Evolutionary conservation across 2,797 vertebrate genomes (phyloP).

Genomic region (Leptatherina wallacei): DNA sequence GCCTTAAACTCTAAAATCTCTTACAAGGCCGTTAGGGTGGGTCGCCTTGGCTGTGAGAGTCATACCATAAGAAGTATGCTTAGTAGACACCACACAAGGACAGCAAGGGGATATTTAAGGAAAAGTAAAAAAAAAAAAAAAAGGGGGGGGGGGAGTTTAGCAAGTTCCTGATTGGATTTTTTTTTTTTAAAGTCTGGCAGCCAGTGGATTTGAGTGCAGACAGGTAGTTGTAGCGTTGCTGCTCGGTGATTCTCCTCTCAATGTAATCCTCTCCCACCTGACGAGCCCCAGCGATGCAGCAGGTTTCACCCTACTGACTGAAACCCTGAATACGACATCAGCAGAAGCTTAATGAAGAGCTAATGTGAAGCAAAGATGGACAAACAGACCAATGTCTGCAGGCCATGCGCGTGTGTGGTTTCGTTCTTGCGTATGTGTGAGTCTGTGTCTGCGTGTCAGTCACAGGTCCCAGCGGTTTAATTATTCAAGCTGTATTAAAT

Average conservation of each 20-base stretch:
- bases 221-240: slow-evolving; percentile 3
- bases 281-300: slow-evolving; percentile 31
- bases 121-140: too few species aligned
- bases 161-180: slow-evolving; percentile 43
- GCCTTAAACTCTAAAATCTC: slow-evolving; percentile 20
- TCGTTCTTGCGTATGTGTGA: slow-evolving; percentile 27
- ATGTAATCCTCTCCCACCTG: slow-evolving; percentile 35
- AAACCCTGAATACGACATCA: slow-evolving; percentile 36
- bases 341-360: slow-evolving; percentile 50
- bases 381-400: slow-evolving; percentile 15
- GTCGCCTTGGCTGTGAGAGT: slow-evolving; percentile 29
- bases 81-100: slow-evolving; percentile 48
- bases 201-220: slow-evolving; percentile 12
- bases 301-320: slow-evolving; percentile 21
- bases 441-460: slow-evolving; percentile 58
- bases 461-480: slow-evolving; percentile 70
- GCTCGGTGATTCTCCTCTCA: slow-evolving; percentile 46
- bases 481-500: slow-evolving; percentile 77
- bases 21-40: slow-evolving; percentile 40
- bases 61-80: slow-evolving; percentile 37
- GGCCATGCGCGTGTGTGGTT: slow-evolving; percentile 31
- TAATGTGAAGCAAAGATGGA: slow-evolving; percentile 35
- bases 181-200: slow-evolving; percentile 1
- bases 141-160: slow-evolving; percentile 24
- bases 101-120: slow-evolving; percentile 17